Conservation (phyloP, 2,888 invertebrate species). For the Cotesia congregata region DNA sequence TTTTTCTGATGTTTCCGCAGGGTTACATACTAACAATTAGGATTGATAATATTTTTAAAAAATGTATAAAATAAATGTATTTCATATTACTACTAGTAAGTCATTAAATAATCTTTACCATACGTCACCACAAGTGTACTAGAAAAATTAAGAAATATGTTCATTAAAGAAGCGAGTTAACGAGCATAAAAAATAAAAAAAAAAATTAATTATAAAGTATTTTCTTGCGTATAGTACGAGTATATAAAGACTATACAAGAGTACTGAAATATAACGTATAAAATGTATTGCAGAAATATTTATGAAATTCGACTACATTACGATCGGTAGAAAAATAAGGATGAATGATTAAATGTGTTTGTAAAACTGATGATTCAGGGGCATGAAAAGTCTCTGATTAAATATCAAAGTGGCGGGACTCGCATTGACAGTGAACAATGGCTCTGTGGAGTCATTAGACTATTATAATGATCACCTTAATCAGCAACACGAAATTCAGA, state of each 20-base stretch:
- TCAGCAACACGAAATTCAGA: slow-evolving; percentile 43
- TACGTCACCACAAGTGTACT: background rate
- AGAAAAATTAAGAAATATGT: background rate
- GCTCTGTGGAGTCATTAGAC: slow-evolving; percentile 56
- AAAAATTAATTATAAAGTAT: background rate
- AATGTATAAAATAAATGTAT: background rate
- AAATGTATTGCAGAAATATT: background rate
- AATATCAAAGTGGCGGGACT: slow-evolving; percentile 58
- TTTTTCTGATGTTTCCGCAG: no score
- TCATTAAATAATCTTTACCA: background rate
- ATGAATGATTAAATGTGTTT: background rate
- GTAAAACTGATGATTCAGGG: background rate
- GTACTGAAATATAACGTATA: background rate
- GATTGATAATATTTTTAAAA: background rate
- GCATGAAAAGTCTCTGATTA: slow-evolving; percentile 22
- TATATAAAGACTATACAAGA: background rate
- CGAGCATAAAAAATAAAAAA: background rate
- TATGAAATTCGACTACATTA: background rate
- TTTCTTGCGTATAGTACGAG: background rate
- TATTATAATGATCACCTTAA: slow-evolving; percentile 55
- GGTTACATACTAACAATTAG: background rate
- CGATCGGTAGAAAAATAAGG: background rate
- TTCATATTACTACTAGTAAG: background rate
- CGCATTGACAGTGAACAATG: slow-evolving; percentile 58
- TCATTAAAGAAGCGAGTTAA: background rate